phyloP scores from a whole-genome alignment of 1,140 invertebrate genomes.

The Medauroidea extradentata region DNA sequence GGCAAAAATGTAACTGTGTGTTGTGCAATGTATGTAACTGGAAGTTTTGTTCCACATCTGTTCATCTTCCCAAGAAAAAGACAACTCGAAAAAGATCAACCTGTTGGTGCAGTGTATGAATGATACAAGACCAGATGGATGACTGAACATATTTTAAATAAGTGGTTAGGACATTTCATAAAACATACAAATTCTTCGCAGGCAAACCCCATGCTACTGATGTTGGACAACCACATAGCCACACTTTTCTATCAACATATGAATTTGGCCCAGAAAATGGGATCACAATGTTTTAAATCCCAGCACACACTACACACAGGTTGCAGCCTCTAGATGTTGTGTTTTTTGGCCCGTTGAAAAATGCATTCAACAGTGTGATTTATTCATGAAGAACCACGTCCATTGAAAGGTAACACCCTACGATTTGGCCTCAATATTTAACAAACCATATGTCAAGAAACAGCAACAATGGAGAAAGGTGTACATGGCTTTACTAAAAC shows the following conservation, averaged over 20 bases:
- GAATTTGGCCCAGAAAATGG: constrained; percentile 23
- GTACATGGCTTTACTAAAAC: no score
- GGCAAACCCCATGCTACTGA: constrained; percentile 35
- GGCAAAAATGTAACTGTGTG: no score
- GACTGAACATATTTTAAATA: constrained; percentile 3
- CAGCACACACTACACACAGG: no score
- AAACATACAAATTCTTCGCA: constrained; percentile 19
- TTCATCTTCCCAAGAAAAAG: constrained; percentile 38
- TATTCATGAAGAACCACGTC: constrained; percentile 28
- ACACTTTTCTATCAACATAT: constrained; percentile 29
- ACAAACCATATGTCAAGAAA: no score
- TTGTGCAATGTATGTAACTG: constrained; percentile 33
- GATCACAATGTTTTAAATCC: no score
- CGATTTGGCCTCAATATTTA: no score
- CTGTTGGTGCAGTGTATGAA: constrained; percentile 3
- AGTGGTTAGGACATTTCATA: constrained; percentile 20
- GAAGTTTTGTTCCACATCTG: constrained; percentile 36
- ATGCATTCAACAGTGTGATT: constrained; percentile 37
- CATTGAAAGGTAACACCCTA: constrained; percentile 32
- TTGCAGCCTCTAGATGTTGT: constrained; percentile 37
- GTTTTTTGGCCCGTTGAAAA: constrained; percentile 41
- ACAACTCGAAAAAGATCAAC: constrained; percentile 25
- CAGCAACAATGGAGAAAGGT: no score
- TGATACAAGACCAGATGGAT: constrained; percentile 14
- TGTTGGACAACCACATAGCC: constrained; percentile 41